phyloP scores from a whole-genome alignment of 2,113 vertebrate species.

The Corythornis madagascariensis region DNA sequence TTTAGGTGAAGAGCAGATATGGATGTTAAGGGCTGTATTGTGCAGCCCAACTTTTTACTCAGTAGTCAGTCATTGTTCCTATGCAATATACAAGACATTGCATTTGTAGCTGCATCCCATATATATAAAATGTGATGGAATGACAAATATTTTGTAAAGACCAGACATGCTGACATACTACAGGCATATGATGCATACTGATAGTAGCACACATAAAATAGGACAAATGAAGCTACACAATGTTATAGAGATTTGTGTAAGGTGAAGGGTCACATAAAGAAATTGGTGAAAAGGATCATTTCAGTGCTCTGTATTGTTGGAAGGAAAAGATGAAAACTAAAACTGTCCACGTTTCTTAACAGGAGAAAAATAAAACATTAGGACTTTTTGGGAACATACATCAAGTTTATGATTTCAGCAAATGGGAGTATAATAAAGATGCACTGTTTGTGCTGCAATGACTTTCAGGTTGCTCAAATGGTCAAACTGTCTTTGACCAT shows the following conservation, averaged over 20 bases:
- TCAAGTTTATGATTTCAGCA: background rate
- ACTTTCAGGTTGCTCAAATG: background rate
- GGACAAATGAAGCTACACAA: fast-evolving
- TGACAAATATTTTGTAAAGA: background rate
- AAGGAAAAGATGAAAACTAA: background rate
- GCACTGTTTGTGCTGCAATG: background rate
- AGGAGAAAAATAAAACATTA: background rate
- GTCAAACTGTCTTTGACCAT: background rate
- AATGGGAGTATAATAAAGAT: background rate
- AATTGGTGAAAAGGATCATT: background rate
- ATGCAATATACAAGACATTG: background rate
- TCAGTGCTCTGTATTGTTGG: background rate
- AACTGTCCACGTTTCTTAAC: background rate
- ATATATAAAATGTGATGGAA: background rate
- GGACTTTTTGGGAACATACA: background rate
- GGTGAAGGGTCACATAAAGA: background rate
- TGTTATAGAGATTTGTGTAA: background rate
- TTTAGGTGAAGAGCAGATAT: background rate
- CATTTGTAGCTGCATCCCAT: background rate
- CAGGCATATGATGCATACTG: background rate
- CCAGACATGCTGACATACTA: background rate
- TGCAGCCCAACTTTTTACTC: background rate
- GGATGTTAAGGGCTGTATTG: fast-evolving
- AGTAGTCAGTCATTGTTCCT: background rate
- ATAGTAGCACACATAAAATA: background rate